Base-by-base conservation (phyloP, 2,888 invertebrate genomes). In the Nasonovia ribisnigri region DNA sequence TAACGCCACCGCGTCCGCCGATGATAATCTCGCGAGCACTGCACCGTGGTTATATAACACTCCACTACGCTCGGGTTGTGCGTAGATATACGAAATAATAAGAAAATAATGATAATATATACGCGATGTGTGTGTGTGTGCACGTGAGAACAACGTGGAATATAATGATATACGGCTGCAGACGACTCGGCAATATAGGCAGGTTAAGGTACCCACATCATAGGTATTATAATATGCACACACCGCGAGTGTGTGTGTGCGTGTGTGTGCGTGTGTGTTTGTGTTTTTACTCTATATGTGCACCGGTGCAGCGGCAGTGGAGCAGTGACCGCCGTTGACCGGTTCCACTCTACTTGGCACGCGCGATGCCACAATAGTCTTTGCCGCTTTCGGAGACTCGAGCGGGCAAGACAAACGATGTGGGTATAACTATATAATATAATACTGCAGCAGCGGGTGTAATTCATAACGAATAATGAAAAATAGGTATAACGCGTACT, bases 331-430 rank as follows among this genome's bases (percentile, higher is more conserved):
- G 51, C 42, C 77, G 77, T 77, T 88, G 88, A 92, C 88, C 92
- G 43, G 92, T 92, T 92, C 92, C 54, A 57, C 77, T 92, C 92
- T 92, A 92, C 54, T 89, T 92, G 46, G 43, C 92, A 16, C 92
- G 16, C 26, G 54, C 57, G 54, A 29, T 43, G 46, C 46, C 46
- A 29, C 20, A 6, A 46, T 86, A 86, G 46, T 24, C 46, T 43
- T 43, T 26, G 26, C 86, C 43, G 11, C 86, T 42, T 86, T 86
- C 13, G 86, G 43, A 46, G 86, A 77, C 36, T 46, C 86, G 29
- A 6, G 20, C 54, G 20, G 26, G 16, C 46, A 29, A 77, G 20
- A 77, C 77, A 20, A 5, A 54, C 54, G 54, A 54, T 20, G 54
- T 54, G 54, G 20, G 54, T 20, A 54, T 51, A 16, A 51, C 16